These are phyloP conservation scores for Tragelaphus scriptus DNA, from an alignment of 2,113 vertebrate genomes.

Conservation along the genomic window DNA sequence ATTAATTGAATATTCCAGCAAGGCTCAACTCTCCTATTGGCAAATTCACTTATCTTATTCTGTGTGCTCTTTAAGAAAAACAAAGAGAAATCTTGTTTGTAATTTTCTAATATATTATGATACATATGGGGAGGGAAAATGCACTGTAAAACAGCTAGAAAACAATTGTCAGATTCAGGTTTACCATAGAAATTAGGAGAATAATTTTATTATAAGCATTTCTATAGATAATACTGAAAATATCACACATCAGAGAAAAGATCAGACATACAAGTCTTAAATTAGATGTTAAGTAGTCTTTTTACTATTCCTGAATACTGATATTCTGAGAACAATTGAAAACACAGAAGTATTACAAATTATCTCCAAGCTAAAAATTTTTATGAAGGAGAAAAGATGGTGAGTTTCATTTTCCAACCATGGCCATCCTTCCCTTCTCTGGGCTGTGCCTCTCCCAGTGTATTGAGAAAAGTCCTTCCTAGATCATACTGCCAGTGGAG, in stretches of 20 bases:
- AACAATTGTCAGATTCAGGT: neutral
- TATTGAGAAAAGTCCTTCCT: neutral
- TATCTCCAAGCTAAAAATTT: neutral
- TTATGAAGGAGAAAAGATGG: neutral
- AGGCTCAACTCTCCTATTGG: neutral
- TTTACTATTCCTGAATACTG: neutral
- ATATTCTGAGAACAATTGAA: neutral
- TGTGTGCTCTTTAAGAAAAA: constrained; percentile 23
- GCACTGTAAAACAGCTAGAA: neutral
- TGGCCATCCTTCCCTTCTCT: neutral
- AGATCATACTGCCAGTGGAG: neutral
- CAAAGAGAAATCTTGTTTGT: neutral
- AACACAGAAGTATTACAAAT: neutral
- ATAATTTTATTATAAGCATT: neutral
- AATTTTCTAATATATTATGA: neutral
- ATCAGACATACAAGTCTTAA: neutral
- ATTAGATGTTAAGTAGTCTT: neutral
- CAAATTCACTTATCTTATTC: constrained; percentile 5
- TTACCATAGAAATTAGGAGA: constrained; percentile 14
- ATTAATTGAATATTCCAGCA: neutral
- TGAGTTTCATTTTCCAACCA: neutral
- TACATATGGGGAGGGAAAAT: neutral
- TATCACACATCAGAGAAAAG: neutral
- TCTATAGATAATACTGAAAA: neutral
- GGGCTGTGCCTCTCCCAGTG: rapidly evolving